These are phyloP conservation scores for Blastobasis adustella DNA, from an alignment of 2,888 invertebrate species.

Conservation along the genomic window DNA sequence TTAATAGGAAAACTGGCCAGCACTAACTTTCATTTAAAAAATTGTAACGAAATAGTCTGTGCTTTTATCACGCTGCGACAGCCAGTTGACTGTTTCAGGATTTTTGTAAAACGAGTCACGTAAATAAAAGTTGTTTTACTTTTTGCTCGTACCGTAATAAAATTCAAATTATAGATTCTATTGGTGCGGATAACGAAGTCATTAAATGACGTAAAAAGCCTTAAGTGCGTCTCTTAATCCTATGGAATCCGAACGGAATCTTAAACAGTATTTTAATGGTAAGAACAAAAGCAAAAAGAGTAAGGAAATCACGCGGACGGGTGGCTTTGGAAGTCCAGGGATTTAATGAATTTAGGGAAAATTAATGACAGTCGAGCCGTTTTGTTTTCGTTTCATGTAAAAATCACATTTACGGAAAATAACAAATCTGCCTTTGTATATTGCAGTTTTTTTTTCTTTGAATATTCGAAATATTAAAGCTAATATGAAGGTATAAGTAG, in stretches of 20 bases:
- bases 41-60: not conserved
- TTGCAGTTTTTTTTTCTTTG: no score
- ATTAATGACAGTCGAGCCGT: no score
- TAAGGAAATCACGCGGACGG: no score
- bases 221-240: constrained; percentile 46
- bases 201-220: constrained; percentile 41
- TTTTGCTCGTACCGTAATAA: not conserved
- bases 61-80: not conserved
- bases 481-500: no score
- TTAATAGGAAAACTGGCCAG: constrained; percentile 43
- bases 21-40: constrained; percentile 19
- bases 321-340: no score
- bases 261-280: constrained; percentile 37
- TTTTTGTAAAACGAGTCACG: not conserved
- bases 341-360: no score
- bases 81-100: not conserved
- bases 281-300: no score
- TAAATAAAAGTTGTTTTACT: not conserved
- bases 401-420: no score
- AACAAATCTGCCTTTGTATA: no score
- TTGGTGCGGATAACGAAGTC: constrained; percentile 38
- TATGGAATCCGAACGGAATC: constrained; percentile 33
- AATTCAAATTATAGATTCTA: constrained; percentile 26
- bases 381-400: no score
- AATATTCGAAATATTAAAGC: no score